These are phyloP conservation scores for Drosophila algonquin DNA, from an alignment of 2,888 invertebrate genomes.

Conservation along the genomic window DNA sequence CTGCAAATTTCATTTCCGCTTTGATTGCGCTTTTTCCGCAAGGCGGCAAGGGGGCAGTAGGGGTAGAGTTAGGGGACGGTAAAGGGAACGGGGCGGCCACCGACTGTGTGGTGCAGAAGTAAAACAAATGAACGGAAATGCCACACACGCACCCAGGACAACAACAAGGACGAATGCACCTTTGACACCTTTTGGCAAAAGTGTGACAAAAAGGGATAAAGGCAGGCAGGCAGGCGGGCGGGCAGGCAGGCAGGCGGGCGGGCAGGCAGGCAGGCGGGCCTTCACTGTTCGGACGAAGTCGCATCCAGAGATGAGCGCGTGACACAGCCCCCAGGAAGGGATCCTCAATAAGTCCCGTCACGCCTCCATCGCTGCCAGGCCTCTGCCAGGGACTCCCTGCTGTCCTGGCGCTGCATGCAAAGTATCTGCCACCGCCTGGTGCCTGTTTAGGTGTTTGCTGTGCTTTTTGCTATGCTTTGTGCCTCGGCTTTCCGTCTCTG, in stretches of 20 bases:
- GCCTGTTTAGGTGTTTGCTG: conserved; percentile 62
- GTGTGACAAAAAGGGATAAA: conserved; percentile 65
- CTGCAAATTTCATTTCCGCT: conserved; percentile 80
- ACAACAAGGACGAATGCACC: conserved; percentile 65
- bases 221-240: neutral
- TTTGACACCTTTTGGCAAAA: conserved; percentile 76
- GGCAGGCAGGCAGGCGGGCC: neutral
- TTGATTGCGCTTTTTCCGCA: conserved; percentile 79
- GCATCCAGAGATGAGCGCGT: conserved; percentile 39
- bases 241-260: neutral
- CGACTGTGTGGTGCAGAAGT: conserved; percentile 57
- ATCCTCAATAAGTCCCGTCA: conserved; percentile 6
- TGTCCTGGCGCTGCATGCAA: conserved; percentile 63
- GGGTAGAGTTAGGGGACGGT: neutral
- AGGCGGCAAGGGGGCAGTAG: conserved; percentile 14
- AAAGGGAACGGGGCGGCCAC: neutral
- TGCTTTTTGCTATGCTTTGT: conserved; percentile 59
- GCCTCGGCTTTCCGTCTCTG: conserved; percentile 8
- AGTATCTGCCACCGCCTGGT: conserved; percentile 48
- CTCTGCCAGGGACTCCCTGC: conserved; percentile 10
- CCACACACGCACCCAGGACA: conserved; percentile 71
- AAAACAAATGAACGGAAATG: conserved; percentile 79
- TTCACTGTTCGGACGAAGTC: conserved; percentile 12
- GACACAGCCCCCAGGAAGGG: conserved; percentile 14
- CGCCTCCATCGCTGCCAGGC: conserved; percentile 21